A percentile compares a stretch with the other conserved stretches of the same genome.
Conservation (phyloP, 2,113 vertebrate species). For the Arvicanthis niloticus region DNA sequence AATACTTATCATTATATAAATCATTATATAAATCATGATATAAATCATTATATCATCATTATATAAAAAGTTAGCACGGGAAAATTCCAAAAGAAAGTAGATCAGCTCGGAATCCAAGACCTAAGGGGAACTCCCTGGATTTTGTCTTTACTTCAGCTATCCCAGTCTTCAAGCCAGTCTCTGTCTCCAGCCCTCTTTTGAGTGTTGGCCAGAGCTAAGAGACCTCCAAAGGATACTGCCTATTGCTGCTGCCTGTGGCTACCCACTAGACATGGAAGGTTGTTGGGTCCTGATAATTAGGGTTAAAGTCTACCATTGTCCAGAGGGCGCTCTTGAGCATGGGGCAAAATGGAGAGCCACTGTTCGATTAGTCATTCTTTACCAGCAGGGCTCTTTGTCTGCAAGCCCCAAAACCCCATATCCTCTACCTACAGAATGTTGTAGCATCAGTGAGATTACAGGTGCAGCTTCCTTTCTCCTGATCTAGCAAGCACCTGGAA, state of each 20-base stretch:
- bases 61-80: fast-evolving
- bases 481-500: too few relatives aligned
- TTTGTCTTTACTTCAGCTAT: not conserved
- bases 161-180: not conserved
- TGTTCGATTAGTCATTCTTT: too few relatives aligned
- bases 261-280: not conserved
- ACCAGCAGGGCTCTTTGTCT: too few relatives aligned
- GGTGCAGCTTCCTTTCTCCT: too few relatives aligned
- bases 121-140: fast-evolving
- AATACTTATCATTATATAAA: not conserved
- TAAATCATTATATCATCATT: too few relatives aligned
- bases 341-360: too few relatives aligned
- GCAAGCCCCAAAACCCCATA: too few relatives aligned
- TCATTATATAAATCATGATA: not conserved
- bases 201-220: not conserved
- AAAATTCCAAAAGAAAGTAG: not conserved
- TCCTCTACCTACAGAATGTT: too few relatives aligned
- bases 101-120: not conserved
- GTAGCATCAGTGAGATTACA: too few relatives aligned
- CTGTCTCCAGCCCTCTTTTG: not conserved
- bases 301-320: too few relatives aligned
- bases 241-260: not conserved
- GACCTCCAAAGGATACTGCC: not conserved
- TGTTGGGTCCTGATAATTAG: too few relatives aligned
- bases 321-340: too few relatives aligned